These are phyloP conservation scores for Alaudala cheleensis DNA, from an alignment of 2,113 vertebrate genomes.

Conservation along the genomic window DNA sequence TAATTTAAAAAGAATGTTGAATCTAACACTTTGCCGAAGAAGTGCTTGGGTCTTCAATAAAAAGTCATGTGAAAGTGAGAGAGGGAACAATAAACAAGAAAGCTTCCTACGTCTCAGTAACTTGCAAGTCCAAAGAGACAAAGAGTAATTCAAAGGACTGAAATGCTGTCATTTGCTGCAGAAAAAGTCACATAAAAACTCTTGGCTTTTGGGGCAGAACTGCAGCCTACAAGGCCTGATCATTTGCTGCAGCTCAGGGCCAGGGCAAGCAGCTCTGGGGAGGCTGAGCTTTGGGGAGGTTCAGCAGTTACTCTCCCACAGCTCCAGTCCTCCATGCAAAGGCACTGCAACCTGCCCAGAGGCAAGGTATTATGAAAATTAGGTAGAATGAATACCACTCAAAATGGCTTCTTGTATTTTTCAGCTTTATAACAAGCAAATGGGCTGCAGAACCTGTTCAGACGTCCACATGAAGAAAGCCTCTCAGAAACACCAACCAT, in stretches of 20 bases:
- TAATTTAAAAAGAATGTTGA: constrained; percentile 54
- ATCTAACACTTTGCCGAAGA: constrained; percentile 40
- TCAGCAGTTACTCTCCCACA: background rate
- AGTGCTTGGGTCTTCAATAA: background rate
- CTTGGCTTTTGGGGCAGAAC: background rate
- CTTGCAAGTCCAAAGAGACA: background rate
- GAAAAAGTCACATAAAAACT: background rate
- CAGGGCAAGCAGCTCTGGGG: background rate
- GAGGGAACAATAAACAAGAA: constrained; percentile 25
- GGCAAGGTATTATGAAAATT: background rate
- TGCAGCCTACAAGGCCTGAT: background rate
- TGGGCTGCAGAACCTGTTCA: background rate
- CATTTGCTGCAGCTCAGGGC: background rate
- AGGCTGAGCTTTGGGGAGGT: background rate
- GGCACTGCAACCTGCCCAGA: background rate
- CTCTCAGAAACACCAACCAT: background rate
- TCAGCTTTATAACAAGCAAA: background rate
- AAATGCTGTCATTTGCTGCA: background rate
- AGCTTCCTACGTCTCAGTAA: background rate
- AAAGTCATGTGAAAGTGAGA: constrained; percentile 48
- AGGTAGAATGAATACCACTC: background rate
- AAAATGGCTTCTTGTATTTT: background rate
- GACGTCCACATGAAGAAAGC: background rate
- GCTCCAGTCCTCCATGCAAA: background rate
- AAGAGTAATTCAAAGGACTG: background rate